Conservation (phyloP, 2,888 invertebrate genomes). For the Pharmacophagus antenor region DNA sequence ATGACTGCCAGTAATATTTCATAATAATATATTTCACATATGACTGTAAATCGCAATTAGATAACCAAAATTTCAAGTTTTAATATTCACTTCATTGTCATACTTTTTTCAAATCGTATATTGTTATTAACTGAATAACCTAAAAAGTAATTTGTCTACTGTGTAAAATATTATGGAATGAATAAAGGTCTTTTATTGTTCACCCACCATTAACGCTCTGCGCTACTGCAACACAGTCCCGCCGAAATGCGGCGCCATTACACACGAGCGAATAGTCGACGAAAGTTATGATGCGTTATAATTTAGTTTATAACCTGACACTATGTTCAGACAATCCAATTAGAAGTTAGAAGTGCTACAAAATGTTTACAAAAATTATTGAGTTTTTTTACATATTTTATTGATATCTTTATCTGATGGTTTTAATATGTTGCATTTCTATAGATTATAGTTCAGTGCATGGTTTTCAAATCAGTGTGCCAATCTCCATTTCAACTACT, state of each 20-base stretch:
- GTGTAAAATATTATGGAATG: constrained; percentile 48
- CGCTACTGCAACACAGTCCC: constrained; percentile 51
- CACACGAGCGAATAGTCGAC: constrained; percentile 74
- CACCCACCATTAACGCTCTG: constrained; percentile 65
- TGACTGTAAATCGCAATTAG: too few species aligned
- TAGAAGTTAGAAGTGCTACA: constrained; percentile 39
- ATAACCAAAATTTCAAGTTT: too few species aligned
- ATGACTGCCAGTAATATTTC: constrained; percentile 9
- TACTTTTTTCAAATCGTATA: background rate
- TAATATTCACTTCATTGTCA: background rate
- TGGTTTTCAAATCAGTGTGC: too few species aligned
- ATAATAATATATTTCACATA: too few species aligned
- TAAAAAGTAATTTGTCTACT: constrained; percentile 4
- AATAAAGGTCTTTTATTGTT: constrained; percentile 68
- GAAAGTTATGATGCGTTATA: constrained; percentile 76
- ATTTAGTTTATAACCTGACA: constrained; percentile 78
- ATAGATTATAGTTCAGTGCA: too few species aligned
- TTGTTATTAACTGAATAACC: background rate
- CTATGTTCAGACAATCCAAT: constrained; percentile 63
- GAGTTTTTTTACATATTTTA: too few species aligned
- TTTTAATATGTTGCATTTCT: too few species aligned
- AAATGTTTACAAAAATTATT: background rate
- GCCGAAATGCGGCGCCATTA: constrained; percentile 75
- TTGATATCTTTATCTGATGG: too few species aligned
- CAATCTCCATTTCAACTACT: too few species aligned